Conservation (phyloP, 2,888 invertebrate genomes). For the Patella depressa region DNA sequence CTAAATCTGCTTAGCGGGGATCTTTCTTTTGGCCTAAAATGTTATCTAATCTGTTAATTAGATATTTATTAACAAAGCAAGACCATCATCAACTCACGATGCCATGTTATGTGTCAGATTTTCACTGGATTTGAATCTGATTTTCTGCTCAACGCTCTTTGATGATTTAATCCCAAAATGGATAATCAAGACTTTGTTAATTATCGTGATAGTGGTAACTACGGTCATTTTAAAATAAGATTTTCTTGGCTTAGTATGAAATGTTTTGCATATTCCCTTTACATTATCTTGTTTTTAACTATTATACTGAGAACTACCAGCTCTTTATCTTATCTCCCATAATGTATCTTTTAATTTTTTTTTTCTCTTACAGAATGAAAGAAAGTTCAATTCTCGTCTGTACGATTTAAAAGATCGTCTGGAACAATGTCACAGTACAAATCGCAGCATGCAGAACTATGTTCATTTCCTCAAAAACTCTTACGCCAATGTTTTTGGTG, state of each 20-base stretch:
- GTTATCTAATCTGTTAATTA: no score
- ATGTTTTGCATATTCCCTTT: background rate
- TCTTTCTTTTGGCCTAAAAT: no score
- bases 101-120: no score
- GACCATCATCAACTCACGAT: no score
- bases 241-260: background rate
- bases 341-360: background rate
- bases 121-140: no score
- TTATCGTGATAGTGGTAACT: background rate
- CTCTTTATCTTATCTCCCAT: background rate
- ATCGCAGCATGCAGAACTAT: conserved; percentile 71
- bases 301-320: no score
- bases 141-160: no score
- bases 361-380: conserved; percentile 61
- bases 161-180: no score
- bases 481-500: conserved; percentile 71
- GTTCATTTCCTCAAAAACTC: conserved; percentile 71
- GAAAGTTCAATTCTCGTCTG: conserved; percentile 67
- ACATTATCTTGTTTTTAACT: no score
- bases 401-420: conserved; percentile 70
- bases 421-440: conserved; percentile 70
- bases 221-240: background rate
- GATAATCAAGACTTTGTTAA: background rate
- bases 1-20: no score
- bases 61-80: no score